phyloP scores from a whole-genome alignment of 2,888 invertebrate species.

The Ferrisia virgata region DNA sequence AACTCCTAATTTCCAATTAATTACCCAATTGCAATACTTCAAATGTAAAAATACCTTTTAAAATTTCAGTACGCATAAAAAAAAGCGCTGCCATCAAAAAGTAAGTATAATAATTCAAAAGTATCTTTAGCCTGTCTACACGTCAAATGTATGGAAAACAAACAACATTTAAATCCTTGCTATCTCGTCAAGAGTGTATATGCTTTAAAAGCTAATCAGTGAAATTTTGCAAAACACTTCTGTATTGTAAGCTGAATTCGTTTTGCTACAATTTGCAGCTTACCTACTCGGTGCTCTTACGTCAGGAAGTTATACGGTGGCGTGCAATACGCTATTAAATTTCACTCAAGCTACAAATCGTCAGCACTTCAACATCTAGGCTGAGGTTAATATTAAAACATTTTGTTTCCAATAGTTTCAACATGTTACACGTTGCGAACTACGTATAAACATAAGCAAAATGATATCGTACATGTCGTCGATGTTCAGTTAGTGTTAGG shows the following conservation, averaged over 20 bases:
- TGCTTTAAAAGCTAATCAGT: background rate
- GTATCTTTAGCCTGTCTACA: too few relatives aligned
- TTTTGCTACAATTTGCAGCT: too few relatives aligned
- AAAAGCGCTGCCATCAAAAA: too few relatives aligned
- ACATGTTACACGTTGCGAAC: background rate
- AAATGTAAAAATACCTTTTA: too few relatives aligned
- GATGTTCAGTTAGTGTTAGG: background rate
- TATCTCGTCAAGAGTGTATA: background rate
- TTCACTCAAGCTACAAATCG: background rate
- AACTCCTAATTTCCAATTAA: background rate
- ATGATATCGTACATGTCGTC: background rate
- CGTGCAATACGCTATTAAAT: background rate
- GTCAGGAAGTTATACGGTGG: background rate
- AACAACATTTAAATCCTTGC: background rate
- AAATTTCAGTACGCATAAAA: too few relatives aligned
- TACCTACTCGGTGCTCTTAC: background rate
- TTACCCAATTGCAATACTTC: too few relatives aligned
- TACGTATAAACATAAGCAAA: background rate
- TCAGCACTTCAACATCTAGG: background rate
- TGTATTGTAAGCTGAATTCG: background rate
- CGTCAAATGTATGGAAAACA: background rate
- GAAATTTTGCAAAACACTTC: background rate
- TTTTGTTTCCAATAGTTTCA: slow-evolving; percentile 1
- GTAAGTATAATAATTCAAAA: too few relatives aligned
- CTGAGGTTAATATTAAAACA: background rate